Evolutionary conservation across 1,140 invertebrate species (phyloP), one percentile per base, ranked within the genome.

Genomic region (Drosophila rhopaloa): DNA sequence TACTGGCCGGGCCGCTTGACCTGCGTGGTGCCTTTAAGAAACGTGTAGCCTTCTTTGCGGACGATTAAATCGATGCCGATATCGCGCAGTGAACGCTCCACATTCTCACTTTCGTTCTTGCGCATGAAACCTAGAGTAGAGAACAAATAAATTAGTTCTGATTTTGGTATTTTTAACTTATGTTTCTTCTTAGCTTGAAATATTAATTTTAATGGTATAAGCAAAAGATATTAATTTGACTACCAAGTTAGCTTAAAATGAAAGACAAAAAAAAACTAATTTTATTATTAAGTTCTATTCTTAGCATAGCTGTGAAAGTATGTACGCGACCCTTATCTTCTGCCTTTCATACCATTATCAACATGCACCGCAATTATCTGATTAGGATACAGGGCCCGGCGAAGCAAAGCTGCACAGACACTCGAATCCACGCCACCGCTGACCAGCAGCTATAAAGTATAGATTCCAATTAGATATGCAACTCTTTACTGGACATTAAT

Each of bases 401-500:
- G 95, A 48, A 99, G 93, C 41, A 99, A 93, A 14, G 98, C 98
- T 27, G 98, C 98, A 94, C 98, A 99, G 9, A 99, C 98, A 48
- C 98, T 98, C 0, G 98, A 99, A 93, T 99, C 99, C 9, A 99
- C 99, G 32, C 99, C 99, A 29, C 99, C 99, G 92, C 98, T 99
- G 40, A 98, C 95, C 71, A 99, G 93, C 93, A 98, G 95, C 96
- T 98, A 61, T 29, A 46, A 46, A 35, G 19, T 13, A 9, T 9
- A 46, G 10, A 14, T n/a, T 41, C 24, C n/a, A 19, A 44, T 44
- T 13, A 38, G 7, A 14, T 37, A 46, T n/a, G 6, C 9, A n/a
- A 41, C n/a, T 29, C 4, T 40, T 6, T 6, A n/a, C 2, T 14
- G 8, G 2, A 29, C 11, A 7, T 46, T 1, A 13, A 11, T 4